phyloP scores from a whole-genome alignment of 1,140 invertebrate genomes.

The Linepithema humile region DNA sequence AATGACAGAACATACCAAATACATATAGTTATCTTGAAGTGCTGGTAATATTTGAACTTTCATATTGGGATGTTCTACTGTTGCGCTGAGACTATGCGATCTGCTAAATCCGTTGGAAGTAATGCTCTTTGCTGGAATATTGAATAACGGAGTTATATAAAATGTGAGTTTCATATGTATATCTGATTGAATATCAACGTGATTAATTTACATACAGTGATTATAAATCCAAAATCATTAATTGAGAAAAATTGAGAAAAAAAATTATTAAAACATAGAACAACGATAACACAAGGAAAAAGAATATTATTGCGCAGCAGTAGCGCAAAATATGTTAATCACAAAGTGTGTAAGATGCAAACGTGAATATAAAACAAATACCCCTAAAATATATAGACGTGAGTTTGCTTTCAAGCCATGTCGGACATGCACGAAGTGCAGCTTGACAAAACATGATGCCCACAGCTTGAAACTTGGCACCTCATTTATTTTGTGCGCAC shows the following conservation, averaged over 20 bases:
- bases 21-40: slow-evolving; percentile 98
- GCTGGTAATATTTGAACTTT: slow-evolving; percentile 90
- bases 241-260: background rate
- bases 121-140: slow-evolving; percentile 65
- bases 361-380: slow-evolving; percentile 73
- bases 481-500: background rate
- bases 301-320: too few relatives aligned
- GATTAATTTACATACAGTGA: background rate
- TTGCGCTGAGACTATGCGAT: slow-evolving; percentile 85
- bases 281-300: too few relatives aligned
- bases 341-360: background rate
- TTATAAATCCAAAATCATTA: background rate
- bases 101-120: slow-evolving; percentile 85
- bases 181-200: background rate
- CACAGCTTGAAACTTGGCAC: background rate
- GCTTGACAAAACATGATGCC: slow-evolving; percentile 67
- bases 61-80: slow-evolving; percentile 86
- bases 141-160: slow-evolving; percentile 23
- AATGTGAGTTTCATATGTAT: background rate
- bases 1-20: slow-evolving; percentile 86
- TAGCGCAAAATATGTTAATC: background rate
- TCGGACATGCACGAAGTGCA: slow-evolving; percentile 70
- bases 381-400: slow-evolving; percentile 87
- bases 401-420: slow-evolving; percentile 78
- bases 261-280: too few relatives aligned